Base-by-base conservation (phyloP, 2,797 vertebrate genomes). In the Lepus oiostolus region DNA sequence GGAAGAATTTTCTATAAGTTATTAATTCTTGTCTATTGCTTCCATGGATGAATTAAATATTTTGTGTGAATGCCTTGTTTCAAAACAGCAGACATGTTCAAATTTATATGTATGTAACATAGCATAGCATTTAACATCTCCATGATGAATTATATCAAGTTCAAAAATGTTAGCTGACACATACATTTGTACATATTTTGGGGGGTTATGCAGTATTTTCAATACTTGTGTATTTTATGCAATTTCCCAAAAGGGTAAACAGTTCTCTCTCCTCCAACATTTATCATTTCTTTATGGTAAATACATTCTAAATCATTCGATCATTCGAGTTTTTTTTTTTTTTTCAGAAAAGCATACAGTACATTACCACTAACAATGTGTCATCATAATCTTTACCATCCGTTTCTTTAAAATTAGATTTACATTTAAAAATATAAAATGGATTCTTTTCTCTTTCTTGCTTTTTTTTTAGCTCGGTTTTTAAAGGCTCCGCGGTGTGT, bases 401-500 rank as follows among this genome's bases (percentile, higher is more conserved):
- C 67, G 38, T n/a, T 88, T 81, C 80, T 81, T 19, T 0, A 85
- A 88, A 63, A 28, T 50, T 4, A 54, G 50, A 62, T 63, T 72
- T 12, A 58, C 12, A 74, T 81, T 47, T 28, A 52, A 60, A 42
- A 76, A 58, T 74, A 32, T 47, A 88, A 88, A 42, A 65, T 67
- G 11, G 0, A 85, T 24, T 75, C 26, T 85, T 92, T 63, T 24
- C 95, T 0, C n/a, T 95, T 68, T 65, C 7, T 4, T 24, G 95
- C 0, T 35, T 95, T 65, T 68, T 91, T 95, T 95, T 10, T 98
- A 99, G 99, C 98, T 99, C 99, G 4, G 99, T 99, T 97, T 99
- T 99, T 96, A 99, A 99, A 98, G 99, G 99, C 30, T 99, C 99
- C 0, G 99, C 99, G 0, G 99, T 99, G 95, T 99, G 99, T 68